Evolutionary conservation across 2,888 invertebrate species (phyloP).

Genomic region (Ormyrus rosae): DNA sequence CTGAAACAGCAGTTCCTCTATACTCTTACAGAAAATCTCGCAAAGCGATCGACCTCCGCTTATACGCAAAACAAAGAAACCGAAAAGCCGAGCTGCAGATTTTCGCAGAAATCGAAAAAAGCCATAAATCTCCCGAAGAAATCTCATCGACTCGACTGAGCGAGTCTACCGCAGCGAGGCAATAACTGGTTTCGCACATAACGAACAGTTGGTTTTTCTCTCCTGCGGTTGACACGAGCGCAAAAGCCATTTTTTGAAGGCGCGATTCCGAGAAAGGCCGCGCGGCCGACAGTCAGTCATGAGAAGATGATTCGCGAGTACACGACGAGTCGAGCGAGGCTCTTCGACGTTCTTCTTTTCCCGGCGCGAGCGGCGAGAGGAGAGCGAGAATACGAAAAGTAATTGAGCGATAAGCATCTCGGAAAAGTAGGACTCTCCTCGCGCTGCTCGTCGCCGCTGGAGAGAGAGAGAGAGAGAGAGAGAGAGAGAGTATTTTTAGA

Average conservation of each 20-base stretch:
- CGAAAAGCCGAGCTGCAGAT: too few species aligned
- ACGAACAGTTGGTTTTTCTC: conserved; percentile 40
- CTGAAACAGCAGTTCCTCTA: too few species aligned
- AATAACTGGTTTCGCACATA: conserved; percentile 46
- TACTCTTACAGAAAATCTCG: too few species aligned
- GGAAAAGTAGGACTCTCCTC: conserved; percentile 44
- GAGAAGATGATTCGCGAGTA: too few species aligned
- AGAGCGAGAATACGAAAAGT: conserved; percentile 18
- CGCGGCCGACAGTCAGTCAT: not conserved
- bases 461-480: too few species aligned
- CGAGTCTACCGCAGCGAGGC: conserved; percentile 4
- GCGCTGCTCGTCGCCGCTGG: not conserved
- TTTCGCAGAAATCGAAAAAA: not conserved
- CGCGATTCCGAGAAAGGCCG: conserved; percentile 31
- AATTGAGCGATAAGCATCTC: conserved; percentile 46
- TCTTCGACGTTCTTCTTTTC: conserved; percentile 13
- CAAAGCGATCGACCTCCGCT: too few species aligned
- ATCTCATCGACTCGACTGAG: conserved; percentile 8
- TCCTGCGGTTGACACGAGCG: not conserved
- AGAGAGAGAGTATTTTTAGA: conserved; percentile 22
- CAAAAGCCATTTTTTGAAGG: conserved; percentile 1
- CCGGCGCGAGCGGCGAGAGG: not conserved
- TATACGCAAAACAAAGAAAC: too few species aligned
- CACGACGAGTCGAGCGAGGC: not conserved
- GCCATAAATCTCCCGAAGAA: conserved; percentile 3